Conservation (phyloP, 2,797 vertebrate genomes). For the Oryzias sinensis region DNA sequence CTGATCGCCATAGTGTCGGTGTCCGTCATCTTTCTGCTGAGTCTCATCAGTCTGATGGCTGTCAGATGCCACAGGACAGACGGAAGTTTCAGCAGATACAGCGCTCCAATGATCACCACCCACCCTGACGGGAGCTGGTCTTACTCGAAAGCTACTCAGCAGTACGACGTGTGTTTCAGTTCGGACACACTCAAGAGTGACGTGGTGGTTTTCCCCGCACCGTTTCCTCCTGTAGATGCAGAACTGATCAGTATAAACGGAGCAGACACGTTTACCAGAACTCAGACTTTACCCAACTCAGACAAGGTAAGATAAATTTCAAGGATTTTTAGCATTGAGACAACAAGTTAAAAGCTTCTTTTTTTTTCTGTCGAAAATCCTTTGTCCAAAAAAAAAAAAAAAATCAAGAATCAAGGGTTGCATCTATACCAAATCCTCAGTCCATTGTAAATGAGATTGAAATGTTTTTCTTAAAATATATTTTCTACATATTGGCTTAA, state of each 20-base stretch:
- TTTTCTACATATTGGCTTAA: too few species aligned
- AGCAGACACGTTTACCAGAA: background rate
- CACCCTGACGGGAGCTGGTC: slow-evolving; percentile 63
- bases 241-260: slow-evolving; percentile 51
- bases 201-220: slow-evolving; percentile 52
- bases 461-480: too few species aligned
- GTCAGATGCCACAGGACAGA: slow-evolving; percentile 47
- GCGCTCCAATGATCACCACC: slow-evolving; percentile 54
- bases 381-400: too few species aligned
- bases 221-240: slow-evolving; percentile 33
- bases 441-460: too few species aligned
- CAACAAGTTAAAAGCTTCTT: too few species aligned
- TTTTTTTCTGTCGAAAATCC: too few species aligned
- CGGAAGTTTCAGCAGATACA: slow-evolving; percentile 30
- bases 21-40: slow-evolving; percentile 49
- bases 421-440: too few species aligned
- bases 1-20: slow-evolving; percentile 48
- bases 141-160: slow-evolving; percentile 61
- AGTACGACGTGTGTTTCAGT: slow-evolving; percentile 67
- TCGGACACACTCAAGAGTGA: slow-evolving; percentile 66
- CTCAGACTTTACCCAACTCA: too few species aligned
- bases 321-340: too few species aligned
- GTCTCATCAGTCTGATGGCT: slow-evolving; percentile 45
- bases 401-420: too few species aligned
- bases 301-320: too few species aligned